These are phyloP conservation scores for Ivindomyrus marchei DNA, from an alignment of 2,113 vertebrate genomes.

Conservation along the genomic window DNA sequence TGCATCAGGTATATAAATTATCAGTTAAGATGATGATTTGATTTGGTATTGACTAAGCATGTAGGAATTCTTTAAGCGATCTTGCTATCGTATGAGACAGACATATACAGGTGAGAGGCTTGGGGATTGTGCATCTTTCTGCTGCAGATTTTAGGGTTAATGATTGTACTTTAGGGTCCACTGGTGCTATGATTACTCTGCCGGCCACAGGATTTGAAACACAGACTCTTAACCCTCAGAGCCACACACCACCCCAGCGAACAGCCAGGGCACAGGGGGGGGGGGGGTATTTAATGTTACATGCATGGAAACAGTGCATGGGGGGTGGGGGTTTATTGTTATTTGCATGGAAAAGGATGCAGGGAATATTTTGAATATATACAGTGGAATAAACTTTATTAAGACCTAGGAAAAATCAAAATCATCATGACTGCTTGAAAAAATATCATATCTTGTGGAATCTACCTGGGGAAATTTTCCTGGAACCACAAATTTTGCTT, in stretches of 20 bases:
- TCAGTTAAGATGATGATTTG: not conserved
- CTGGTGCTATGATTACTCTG: not conserved
- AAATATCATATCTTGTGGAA: not conserved
- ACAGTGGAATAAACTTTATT: not conserved
- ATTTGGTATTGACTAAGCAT: not conserved
- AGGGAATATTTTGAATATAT: not conserved
- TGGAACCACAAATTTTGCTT: not conserved
- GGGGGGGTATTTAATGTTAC: not conserved
- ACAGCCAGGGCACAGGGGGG: too few relatives aligned
- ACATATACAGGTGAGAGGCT: not conserved
- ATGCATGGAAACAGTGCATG: not conserved
- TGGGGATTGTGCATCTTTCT: not conserved
- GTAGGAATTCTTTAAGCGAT: not conserved
- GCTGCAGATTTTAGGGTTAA: not conserved
- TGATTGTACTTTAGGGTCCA: not conserved
- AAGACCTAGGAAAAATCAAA: not conserved
- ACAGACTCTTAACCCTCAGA: not conserved
- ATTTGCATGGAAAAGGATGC: not conserved
- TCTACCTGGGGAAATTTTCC: not conserved
- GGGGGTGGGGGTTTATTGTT: not conserved
- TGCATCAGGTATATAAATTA: not conserved
- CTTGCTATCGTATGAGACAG: not conserved
- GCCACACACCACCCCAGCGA: not conserved
- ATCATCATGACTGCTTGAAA: not conserved
- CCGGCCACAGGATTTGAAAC: not conserved